Evolutionary conservation across 2,797 vertebrate genomes (phyloP), one percentile per base, ranked within the genome.

Genomic region (Typhlichthys subterraneus): DNA sequence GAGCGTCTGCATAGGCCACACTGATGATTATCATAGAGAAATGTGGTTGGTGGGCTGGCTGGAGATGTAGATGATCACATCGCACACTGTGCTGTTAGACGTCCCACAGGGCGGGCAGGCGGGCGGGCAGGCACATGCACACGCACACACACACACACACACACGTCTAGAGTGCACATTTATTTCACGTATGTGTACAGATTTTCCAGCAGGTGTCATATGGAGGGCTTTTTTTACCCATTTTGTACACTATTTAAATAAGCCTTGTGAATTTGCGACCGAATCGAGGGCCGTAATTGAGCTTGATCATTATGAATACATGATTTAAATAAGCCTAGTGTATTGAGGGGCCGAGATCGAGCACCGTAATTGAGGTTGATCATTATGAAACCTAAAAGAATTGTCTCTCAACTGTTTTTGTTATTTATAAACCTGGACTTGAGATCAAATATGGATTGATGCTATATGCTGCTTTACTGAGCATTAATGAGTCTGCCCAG

Each of bases 21-120:
- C 10, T 19, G 17, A 52, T 38, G 42, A 79, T 77, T 72, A 79
- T 73, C 73, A 80, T 38, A 58, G 58, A 64, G 61, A 62, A 59
- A 72, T 70, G 46, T 13, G 61, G 69, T 77, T 55, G 47, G 61
- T 65, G 56, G 38, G 38, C 38, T 42, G 7, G 38, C 38, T 9
- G 9, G 38, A 7, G 23, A 29, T 29, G 38, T 9, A 42, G 38
- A 42, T 42, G 38, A 42, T 42, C 38, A 42, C 38, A 42, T 42
- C 38, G 38, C 38, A 42, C 38, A 42, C 38, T 42, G 38, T 42
- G 9, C 38, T 42, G 7, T 42, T 42, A 42, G 38, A 42, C 38
- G 7, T 42, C 38, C n/a, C 47, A 11, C 47, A 48, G 47, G 3
- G 12, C 45, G 5, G 9, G 9, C 13, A 0, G 45, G 13, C 13